phyloP scores from a whole-genome alignment of 2,113 vertebrate species.

The Neogale vison region DNA sequence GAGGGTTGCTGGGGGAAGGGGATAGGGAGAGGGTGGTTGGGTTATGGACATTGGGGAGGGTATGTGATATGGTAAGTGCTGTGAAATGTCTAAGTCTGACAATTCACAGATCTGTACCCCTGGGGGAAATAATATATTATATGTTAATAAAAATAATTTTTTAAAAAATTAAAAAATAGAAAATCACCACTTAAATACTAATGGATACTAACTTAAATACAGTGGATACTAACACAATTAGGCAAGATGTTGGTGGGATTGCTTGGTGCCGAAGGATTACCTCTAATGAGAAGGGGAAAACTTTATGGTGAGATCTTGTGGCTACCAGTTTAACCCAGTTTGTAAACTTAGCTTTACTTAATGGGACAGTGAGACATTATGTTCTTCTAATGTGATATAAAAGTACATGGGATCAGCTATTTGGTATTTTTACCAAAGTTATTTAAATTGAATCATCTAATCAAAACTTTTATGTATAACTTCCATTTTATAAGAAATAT shows the following conservation, averaged over 20 bases:
- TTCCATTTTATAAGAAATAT: background rate
- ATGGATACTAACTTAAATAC: background rate
- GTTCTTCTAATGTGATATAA: background rate
- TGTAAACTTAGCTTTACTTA: background rate
- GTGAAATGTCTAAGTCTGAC: too few species aligned
- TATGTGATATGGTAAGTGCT: too few species aligned
- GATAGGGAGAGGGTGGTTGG: too few species aligned
- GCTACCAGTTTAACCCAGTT: background rate
- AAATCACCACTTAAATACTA: slow-evolving; percentile 28
- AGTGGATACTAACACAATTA: background rate
- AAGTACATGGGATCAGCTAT: background rate
- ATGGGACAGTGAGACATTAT: background rate
- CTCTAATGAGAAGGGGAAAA: background rate
- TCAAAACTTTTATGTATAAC: background rate
- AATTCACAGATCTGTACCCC: too few species aligned
- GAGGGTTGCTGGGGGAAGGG: too few species aligned
- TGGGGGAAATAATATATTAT: too few species aligned
- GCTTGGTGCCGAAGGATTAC: background rate
- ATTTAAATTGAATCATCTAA: background rate
- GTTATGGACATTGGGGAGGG: too few species aligned
- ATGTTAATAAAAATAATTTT: too few species aligned
- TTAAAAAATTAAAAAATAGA: background rate
- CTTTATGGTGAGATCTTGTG: background rate
- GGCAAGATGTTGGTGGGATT: background rate
- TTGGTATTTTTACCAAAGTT: background rate